Percentiles rank a stretch among this genome's conserved stretches.
Conservation (phyloP, 2,113 vertebrate genomes). For the Origma solitaria region DNA sequence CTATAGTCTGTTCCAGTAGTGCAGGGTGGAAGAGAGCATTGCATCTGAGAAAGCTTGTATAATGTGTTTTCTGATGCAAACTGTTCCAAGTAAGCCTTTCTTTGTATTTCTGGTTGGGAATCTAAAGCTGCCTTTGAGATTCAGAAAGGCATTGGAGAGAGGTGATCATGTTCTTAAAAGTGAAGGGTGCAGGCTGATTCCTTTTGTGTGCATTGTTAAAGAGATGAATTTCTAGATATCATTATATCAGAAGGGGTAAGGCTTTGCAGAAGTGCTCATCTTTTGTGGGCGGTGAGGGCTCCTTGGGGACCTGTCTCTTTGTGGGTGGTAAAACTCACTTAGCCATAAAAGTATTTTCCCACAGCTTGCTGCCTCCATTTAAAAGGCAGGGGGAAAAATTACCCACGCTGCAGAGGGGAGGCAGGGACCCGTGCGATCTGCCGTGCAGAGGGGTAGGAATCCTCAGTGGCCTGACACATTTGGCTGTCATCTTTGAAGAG, state of each 20-base stretch:
- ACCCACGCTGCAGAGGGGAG: slow-evolving; percentile 12
- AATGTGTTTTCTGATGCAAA: neutral
- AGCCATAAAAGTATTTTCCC: slow-evolving; percentile 68
- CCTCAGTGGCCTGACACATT: neutral
- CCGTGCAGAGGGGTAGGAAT: neutral
- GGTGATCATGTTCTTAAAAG: neutral
- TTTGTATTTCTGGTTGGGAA: neutral
- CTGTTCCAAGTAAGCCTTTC: neutral
- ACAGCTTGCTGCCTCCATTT: slow-evolving; percentile 23
- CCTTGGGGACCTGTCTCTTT: slow-evolving; percentile 67
- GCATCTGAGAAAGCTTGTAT: neutral
- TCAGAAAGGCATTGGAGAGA: neutral
- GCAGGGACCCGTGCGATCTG: neutral
- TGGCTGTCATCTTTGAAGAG: neutral
- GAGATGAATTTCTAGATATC: slow-evolving; percentile 45
- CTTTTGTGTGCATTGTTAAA: slow-evolving; percentile 48
- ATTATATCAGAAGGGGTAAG: slow-evolving; percentile 42
- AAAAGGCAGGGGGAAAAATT: neutral
- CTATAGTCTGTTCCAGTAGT: neutral
- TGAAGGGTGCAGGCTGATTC: slow-evolving; percentile 32
- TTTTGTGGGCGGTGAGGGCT: slow-evolving; percentile 64
- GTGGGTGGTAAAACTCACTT: slow-evolving; percentile 73
- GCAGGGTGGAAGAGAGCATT: neutral
- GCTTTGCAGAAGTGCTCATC: slow-evolving; percentile 50
- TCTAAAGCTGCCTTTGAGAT: slow-evolving; percentile 5